phyloP scores from a whole-genome alignment of 1,140 invertebrate genomes.

The Pararge aegeria region DNA sequence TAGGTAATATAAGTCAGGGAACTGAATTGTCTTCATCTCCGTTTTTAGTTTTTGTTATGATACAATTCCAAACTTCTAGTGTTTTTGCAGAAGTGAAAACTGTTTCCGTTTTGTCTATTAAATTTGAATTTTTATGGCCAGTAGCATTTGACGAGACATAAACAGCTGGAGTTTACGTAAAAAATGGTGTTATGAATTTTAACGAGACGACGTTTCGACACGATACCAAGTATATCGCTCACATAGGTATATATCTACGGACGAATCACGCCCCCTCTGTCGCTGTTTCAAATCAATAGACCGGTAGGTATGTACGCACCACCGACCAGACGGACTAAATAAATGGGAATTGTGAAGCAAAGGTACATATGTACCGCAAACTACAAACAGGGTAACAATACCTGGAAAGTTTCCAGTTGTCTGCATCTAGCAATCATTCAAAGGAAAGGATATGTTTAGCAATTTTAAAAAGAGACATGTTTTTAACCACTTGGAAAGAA shows the following conservation, averaged over 20 bases:
- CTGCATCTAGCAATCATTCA: background rate
- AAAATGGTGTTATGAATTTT: conserved; percentile 23
- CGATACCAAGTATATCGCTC: background rate
- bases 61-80: background rate
- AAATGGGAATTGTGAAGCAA: conserved; percentile 14
- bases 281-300: conserved; percentile 65
- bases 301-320: conserved; percentile 30
- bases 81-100: conserved; percentile 1
- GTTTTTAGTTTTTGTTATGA: background rate
- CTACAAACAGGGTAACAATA: conserved; percentile 13
- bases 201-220: conserved; percentile 17
- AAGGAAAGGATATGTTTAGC: conserved; percentile 15
- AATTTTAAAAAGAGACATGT: background rate
- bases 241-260: conserved; percentile 35
- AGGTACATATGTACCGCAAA: background rate
- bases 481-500: background rate
- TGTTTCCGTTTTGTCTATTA: conserved; percentile 12
- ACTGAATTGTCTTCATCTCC: background rate
- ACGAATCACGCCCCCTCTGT: conserved; percentile 62
- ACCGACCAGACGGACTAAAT: conserved; percentile 47
- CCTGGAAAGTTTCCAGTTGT: conserved; percentile 19
- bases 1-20: no score
- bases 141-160: conserved; percentile 19
- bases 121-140: conserved; percentile 19
- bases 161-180: conserved; percentile 21